These are phyloP conservation scores for Holcopasites calliopsidis DNA, from an alignment of 1,140 invertebrate genomes.

Conservation along the genomic window DNA sequence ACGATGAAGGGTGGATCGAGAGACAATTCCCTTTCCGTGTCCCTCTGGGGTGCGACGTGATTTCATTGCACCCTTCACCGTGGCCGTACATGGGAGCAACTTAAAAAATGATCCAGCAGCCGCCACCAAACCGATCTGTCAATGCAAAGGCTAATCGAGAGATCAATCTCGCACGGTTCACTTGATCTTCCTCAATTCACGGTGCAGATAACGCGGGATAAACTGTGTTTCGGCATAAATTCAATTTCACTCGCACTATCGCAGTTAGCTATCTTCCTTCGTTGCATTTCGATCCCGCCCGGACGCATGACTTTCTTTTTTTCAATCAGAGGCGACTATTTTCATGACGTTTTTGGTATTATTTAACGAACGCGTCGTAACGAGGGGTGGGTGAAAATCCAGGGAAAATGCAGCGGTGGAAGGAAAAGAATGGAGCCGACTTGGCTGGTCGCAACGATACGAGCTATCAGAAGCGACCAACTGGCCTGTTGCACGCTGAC, in stretches of 20 bases:
- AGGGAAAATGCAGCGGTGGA: conserved; percentile 44
- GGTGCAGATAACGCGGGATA: not conserved
- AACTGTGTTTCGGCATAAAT: not conserved
- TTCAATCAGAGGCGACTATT: not conserved
- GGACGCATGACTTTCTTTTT: not conserved
- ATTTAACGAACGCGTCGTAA: conserved; percentile 31
- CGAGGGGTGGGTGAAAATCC: conserved; percentile 36
- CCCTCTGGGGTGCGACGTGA: conserved; percentile 72
- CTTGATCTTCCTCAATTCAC: conserved; percentile 8
- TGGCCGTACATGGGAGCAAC: conserved; percentile 53
- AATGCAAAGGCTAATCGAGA: conserved; percentile 45
- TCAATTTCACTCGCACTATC: too few relatives aligned
- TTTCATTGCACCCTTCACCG: conserved; percentile 67
- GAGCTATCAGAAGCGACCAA: conserved; percentile 69
- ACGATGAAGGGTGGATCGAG: conserved; percentile 68
- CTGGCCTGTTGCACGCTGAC: conserved; percentile 62
- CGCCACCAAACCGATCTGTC: conserved; percentile 48
- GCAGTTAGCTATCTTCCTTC: not conserved
- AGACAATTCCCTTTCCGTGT: conserved; percentile 65
- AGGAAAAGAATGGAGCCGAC: conserved; percentile 53
- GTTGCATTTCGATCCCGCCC: not conserved
- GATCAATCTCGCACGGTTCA: conserved; percentile 48
- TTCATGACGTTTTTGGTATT: conserved; percentile 11
- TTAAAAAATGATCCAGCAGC: conserved; percentile 75
- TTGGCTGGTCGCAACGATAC: conserved; percentile 67